phyloP scores from a whole-genome alignment of 2,797 vertebrate species.

The Chiloscyllium punctatum region DNA sequence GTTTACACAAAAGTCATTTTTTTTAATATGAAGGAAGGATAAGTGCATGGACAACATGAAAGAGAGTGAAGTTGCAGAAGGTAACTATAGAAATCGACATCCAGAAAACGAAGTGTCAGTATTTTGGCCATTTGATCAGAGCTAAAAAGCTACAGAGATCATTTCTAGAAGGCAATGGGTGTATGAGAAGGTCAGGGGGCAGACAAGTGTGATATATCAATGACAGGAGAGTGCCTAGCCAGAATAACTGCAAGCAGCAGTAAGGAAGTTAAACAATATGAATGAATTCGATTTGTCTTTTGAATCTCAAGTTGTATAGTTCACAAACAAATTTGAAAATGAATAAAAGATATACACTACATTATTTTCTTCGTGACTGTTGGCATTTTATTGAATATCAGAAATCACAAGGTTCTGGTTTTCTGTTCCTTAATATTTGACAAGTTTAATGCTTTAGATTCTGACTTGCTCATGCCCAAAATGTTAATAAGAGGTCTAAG shows the following conservation, averaged over 20 bases:
- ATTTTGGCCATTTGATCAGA: no score
- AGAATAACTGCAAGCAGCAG: no score
- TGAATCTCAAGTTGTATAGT: neutral
- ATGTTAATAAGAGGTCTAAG: neutral
- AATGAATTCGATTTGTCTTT: neutral
- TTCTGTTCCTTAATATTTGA: neutral
- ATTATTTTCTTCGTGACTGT: neutral
- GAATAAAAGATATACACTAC: neutral
- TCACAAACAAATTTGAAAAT: neutral
- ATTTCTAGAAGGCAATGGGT: no score
- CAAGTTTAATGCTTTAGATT: neutral
- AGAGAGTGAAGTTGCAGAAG: neutral
- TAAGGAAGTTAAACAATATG: neutral
- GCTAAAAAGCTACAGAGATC: no score
- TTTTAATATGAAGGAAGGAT: neutral
- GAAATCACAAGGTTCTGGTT: neutral
- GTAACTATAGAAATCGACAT: no score
- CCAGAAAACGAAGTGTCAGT: no score
- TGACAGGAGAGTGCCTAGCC: no score
- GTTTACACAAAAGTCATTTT: neutral
- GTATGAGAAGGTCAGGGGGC: no score
- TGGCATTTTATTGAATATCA: neutral
- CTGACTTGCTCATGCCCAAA: neutral
- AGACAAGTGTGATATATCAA: no score
- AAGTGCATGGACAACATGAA: neutral